Percentiles rank a stretch among this genome's conserved stretches.
phyloP scores from a whole-genome alignment of 2,113 vertebrate genomes.

The Bufo gargarizans region DNA sequence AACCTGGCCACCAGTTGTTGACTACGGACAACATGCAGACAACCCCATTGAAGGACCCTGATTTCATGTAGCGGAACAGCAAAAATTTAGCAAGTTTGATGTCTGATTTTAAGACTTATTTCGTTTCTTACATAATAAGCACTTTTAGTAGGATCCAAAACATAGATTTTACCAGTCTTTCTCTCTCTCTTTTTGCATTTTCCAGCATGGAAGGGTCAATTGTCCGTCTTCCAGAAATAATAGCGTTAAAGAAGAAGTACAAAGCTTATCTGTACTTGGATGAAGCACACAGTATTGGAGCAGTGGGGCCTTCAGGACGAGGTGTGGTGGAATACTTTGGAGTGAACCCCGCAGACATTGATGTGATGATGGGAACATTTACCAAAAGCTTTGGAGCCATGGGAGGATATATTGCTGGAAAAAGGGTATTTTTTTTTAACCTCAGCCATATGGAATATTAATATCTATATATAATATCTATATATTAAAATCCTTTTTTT shows the following conservation, averaged over 20 bases:
- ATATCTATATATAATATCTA: background rate
- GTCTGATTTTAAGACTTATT: too few species aligned
- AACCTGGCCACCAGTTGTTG: too few species aligned
- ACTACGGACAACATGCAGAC: too few species aligned
- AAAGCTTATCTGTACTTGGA: conserved; percentile 93
- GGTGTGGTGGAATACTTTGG: conserved; percentile 87
- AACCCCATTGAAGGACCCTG: too few species aligned
- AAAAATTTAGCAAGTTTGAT: too few species aligned
- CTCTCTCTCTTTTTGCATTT: background rate
- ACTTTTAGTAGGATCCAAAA: too few species aligned
- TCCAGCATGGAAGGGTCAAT: conserved; percentile 93
- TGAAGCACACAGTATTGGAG: conserved; percentile 92
- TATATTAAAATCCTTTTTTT: too few species aligned
- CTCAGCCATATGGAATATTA: background rate
- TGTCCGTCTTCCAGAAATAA: conserved; percentile 82
- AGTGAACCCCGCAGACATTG: conserved; percentile 80
- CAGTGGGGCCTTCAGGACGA: conserved; percentile 79
- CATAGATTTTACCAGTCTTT: too few species aligned
- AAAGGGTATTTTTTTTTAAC: conserved; percentile 75
- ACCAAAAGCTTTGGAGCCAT: conserved; percentile 90
- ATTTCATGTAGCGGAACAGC: too few species aligned
- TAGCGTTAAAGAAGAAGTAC: conserved; percentile 92
- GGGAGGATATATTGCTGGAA: conserved; percentile 92
- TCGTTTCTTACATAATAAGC: too few species aligned
- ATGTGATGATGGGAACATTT: conserved; percentile 93